A percentile compares a stretch with the other conserved stretches of the same genome.
These are phyloP conservation scores for Brachyhypopomus gauderio DNA, from an alignment of 2,113 vertebrate species.

Conservation along the genomic window DNA sequence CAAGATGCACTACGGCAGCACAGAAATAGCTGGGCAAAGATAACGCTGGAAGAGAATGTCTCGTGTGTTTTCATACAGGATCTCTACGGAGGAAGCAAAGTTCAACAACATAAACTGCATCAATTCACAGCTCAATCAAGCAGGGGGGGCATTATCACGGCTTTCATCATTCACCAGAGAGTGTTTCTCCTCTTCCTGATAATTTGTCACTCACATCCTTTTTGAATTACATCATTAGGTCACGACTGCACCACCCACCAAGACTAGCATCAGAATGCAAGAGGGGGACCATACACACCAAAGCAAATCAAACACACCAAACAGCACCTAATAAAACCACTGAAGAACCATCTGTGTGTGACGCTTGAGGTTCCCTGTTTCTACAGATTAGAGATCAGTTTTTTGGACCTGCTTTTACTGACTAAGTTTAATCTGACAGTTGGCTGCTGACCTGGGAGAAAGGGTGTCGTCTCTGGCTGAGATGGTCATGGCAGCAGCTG, in stretches of 20 bases:
- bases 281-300: slow-evolving; percentile 68
- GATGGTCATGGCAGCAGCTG: slow-evolving; percentile 27
- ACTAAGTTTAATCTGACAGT: neutral
- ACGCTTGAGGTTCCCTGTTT: neutral
- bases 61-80: slow-evolving; percentile 57
- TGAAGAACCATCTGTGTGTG: slow-evolving; percentile 47
- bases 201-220: slow-evolving; percentile 2
- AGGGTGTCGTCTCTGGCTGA: slow-evolving; percentile 24
- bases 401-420: neutral
- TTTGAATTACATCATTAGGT: neutral
- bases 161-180: slow-evolving; percentile 14
- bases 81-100: slow-evolving; percentile 40
- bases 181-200: neutral
- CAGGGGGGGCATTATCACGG: slow-evolving; percentile 33
- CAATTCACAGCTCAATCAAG: slow-evolving; percentile 42
- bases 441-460: neutral
- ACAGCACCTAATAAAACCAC: slow-evolving; percentile 61
- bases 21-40: slow-evolving; percentile 61
- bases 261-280: slow-evolving; percentile 66
- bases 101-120: slow-evolving; percentile 45
- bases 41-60: slow-evolving; percentile 57
- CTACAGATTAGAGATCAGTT: slow-evolving; percentile 13
- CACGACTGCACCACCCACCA: slow-evolving; percentile 36
- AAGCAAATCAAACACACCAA: slow-evolving; percentile 73
- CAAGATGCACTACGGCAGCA: slow-evolving; percentile 40